Percentiles rank a stretch among this genome's conserved stretches.
These are phyloP conservation scores for Galeopsomyia nigrocyanea DNA, from an alignment of 2,888 invertebrate genomes.

Conservation along the genomic window DNA sequence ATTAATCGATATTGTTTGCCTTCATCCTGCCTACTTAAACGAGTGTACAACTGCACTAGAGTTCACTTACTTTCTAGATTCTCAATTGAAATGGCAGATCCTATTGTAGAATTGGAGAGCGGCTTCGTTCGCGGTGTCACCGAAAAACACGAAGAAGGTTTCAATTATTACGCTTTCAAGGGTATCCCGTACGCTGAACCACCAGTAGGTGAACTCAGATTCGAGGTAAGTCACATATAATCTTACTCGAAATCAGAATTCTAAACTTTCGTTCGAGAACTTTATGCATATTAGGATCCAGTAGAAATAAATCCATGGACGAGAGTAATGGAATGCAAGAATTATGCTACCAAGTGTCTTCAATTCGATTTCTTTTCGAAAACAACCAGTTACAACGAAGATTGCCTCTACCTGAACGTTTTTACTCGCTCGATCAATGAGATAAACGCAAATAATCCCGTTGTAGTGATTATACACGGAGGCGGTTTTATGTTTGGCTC, in stretches of 20 bases:
- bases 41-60: too few relatives aligned
- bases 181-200: conserved; percentile 13
- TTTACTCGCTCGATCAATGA: conserved; percentile 15
- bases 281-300: conserved; percentile 49
- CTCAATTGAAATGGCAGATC: background rate
- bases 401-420: conserved; percentile 48
- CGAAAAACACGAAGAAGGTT: conserved; percentile 7
- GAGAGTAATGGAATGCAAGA: conserved; percentile 59
- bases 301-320: conserved; percentile 58
- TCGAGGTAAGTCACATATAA: conserved; percentile 15
- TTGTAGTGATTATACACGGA: conserved; percentile 53
- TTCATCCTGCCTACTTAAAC: too few relatives aligned
- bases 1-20: too few relatives aligned
- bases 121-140: conserved; percentile 5
- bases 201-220: conserved; percentile 22
- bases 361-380: conserved; percentile 52
- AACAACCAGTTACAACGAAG: conserved; percentile 21
- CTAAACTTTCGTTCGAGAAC: too few relatives aligned
- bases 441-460: conserved; percentile 13
- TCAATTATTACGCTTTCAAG: conserved; percentile 16
- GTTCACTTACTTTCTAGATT: too few relatives aligned
- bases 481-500: conserved; percentile 43
- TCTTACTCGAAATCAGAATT: too few relatives aligned
- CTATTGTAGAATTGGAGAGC: conserved; percentile 1
- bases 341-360: conserved; percentile 54